Percentiles rank a stretch among this genome's conserved stretches.
Evolutionary conservation across 2,888 invertebrate species (phyloP).

Genomic region (Pogonocherus hispidulus): DNA sequence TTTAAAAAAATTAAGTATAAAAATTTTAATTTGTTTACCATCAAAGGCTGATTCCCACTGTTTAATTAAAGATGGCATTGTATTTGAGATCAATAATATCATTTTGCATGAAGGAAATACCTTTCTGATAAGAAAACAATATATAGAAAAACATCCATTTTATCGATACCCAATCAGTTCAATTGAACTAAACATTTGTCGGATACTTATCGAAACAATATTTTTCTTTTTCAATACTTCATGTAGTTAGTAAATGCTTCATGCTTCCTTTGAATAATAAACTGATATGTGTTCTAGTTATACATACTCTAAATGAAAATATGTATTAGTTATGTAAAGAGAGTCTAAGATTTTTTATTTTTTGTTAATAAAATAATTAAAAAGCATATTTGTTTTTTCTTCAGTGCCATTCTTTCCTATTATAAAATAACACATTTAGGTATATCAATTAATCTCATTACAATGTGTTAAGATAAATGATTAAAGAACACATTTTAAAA

Average conservation of each 20-base stretch:
- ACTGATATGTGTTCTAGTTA: not conserved
- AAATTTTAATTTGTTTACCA: not conserved
- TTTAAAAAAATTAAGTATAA: conserved; percentile 1
- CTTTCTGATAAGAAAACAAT: conserved; percentile 8
- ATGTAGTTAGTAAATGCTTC: conserved; percentile 5
- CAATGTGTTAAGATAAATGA: too few relatives aligned
- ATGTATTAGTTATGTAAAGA: too few relatives aligned
- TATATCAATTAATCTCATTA: too few relatives aligned
- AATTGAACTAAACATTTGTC: not conserved
- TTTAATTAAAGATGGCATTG: not conserved
- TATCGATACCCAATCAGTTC: conserved; percentile 4
- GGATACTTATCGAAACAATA: not conserved
- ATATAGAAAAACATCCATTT: not conserved
- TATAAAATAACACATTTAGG: too few relatives aligned
- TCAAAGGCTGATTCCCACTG: conserved; percentile 8
- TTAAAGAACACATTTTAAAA: too few relatives aligned
- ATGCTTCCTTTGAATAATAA: conserved; percentile 1
- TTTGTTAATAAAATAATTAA: too few relatives aligned
- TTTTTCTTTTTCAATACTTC: not conserved
- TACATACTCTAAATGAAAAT: conserved; percentile 1
- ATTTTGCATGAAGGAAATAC: not conserved
- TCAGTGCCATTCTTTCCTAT: too few relatives aligned
- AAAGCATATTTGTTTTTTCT: too few relatives aligned
- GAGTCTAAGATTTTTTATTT: too few relatives aligned
- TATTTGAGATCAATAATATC: conserved; percentile 7